Base-by-base conservation (phyloP, 2,113 vertebrate genomes). In the Corythornis cristatus region DNA sequence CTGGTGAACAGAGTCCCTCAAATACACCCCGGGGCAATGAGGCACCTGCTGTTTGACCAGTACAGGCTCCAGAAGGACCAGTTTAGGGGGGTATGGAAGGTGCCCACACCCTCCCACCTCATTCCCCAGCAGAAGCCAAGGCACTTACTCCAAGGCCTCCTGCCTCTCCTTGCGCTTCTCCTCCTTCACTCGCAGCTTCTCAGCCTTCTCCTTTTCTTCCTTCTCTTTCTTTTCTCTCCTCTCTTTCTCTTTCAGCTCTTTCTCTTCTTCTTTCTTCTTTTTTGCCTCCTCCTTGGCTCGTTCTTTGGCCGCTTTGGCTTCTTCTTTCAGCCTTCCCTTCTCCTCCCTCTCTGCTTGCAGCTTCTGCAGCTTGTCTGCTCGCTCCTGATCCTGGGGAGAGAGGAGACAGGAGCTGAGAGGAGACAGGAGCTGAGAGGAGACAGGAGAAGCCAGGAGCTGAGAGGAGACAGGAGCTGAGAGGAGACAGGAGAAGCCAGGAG, bases 81-180 rank as follows among this genome's bases (percentile, higher is more conserved):
- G 45, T 3, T 18, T 7, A 18, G 58, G 21, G 5, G 40, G 25
- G 26, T 4, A 20, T 1, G 50, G 33, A 29, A 45, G 37, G 17
- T 18, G 28, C 11, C 35, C 28, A 3, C 40, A 15, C 12, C 22
- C 7, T 10, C 28, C 29, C 31, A 42, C 0, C 0, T 19, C 15
- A 71, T 4, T 26, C 19, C 46, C 40, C n/a, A 16, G 11, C 6
- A 13, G 26, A 42, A 14, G 11, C 29, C 51, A 28, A 10, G 28
- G 31, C 82, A 98, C 99, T 98, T 95, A 99, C 99, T 99, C 99
- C 10, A 98, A 35, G 0, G 98, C 98, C 60, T 98, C 98, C 79
- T 98, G 98, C 93, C 98, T 98, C 81, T 99, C 99, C 95, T 98
- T 99, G 50, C 98, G 98, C 61, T 98, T 98, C 86, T 99, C 99